Percentiles rank a stretch among this genome's conserved stretches.
These are phyloP conservation scores for Papilio aristodemus DNA, from an alignment of 1,140 invertebrate genomes.

Conservation along the genomic window DNA sequence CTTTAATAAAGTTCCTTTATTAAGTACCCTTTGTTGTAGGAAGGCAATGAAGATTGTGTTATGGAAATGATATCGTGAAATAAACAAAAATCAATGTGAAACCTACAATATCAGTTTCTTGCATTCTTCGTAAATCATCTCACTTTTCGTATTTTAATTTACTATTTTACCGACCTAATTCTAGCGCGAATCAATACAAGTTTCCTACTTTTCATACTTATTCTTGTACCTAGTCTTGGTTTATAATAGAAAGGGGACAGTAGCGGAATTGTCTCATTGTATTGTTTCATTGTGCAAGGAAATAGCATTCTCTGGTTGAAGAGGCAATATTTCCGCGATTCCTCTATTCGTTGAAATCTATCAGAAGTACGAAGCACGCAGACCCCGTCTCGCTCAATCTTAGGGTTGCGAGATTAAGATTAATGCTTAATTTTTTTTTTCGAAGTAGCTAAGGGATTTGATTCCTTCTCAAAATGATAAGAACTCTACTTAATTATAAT, in stretches of 20 bases:
- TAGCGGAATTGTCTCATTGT: slow-evolving; percentile 38
- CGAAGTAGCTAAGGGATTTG: no score
- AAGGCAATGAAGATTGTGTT: background rate
- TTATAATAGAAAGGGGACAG: slow-evolving; percentile 28
- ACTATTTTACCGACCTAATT: background rate
- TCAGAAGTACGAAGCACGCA: slow-evolving; percentile 38
- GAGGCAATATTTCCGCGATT: slow-evolving; percentile 58
- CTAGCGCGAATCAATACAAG: slow-evolving; percentile 10
- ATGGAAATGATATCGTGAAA: background rate
- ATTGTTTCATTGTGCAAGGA: slow-evolving; percentile 45
- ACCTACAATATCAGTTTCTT: no score
- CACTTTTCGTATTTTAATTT: background rate
- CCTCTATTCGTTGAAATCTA: slow-evolving; percentile 47
- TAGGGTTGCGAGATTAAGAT: slow-evolving; percentile 6
- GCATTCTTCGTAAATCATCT: background rate
- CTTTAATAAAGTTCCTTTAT: slow-evolving; percentile 34
- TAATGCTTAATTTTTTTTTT: background rate
- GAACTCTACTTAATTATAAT: no score
- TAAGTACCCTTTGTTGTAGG: slow-evolving; percentile 40
- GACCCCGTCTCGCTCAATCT: slow-evolving; percentile 44
- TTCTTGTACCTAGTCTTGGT: background rate
- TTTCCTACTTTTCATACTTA: slow-evolving; percentile 15
- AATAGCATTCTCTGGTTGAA: slow-evolving; percentile 42
- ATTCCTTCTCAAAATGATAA: no score
- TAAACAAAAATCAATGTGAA: background rate